Evolutionary conservation across 2,113 vertebrate species (phyloP), one percentile per base, ranked within the genome.

Genomic region (Pseudopodoces humilis): DNA sequence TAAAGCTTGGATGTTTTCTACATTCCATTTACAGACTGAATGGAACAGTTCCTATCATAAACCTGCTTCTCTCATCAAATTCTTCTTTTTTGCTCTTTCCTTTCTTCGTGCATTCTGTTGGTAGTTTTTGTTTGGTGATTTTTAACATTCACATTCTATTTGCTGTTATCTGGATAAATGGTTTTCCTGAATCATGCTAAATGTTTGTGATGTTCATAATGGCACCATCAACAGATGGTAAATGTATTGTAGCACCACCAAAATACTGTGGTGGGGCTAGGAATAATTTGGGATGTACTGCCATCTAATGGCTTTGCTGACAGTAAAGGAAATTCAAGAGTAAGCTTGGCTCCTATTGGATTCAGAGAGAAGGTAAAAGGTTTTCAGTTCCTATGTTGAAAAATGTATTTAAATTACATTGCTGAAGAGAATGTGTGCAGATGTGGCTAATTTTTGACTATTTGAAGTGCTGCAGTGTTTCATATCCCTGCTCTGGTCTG

Each of bases 231-330:
- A 28, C 15, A 12, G 7, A 14, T 18, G 35, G 41, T 13, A 85
- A 43, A 79, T 47, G 6, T 3, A 23, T 41, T 72, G 39, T 37
- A 68, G 22, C 49, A 49, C 60, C 22, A 68, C 37, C 24, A 53
- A 25, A 72, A 15, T 24, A 27, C 31, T 24, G 31, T 27, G 37
- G 7, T 49, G 25, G 19, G 10, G 12, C 25, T 87, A 41, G 41
- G 63, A 93, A 87, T 90, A 90, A 74, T 79, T 97, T 91, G 82
- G 95, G 83, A 44, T 91, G 65, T 70, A 62, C 94, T 95, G 97
- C 95, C 97, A 96, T 53, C 97, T 97, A 97, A 94, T 79, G 96
- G 95, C 37, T 69, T 86, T 86, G 33, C 28, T 92, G 59, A 41
- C 58, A 37, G 10, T 5, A 76, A 15, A 25, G 52, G 49, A 89